Evolutionary conservation across 2,888 invertebrate genomes (phyloP).

Genomic region (Athalia circularis): DNA sequence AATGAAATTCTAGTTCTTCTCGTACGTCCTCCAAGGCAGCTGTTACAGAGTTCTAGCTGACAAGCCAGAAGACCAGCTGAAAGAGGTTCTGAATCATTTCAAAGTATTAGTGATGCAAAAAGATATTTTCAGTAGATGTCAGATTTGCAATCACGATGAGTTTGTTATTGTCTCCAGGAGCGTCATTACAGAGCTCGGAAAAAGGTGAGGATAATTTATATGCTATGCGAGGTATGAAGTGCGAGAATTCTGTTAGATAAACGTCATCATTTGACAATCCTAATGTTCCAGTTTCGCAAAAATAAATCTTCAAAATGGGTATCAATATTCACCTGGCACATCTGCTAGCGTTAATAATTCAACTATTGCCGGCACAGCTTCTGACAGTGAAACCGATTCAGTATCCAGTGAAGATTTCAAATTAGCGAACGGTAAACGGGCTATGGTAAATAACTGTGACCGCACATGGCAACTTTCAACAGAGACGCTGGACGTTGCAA

Average conservation of each 20-base stretch:
- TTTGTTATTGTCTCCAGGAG: slow-evolving; percentile 73
- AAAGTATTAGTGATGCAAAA: slow-evolving; percentile 79
- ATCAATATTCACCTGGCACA: slow-evolving; percentile 22
- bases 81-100: slow-evolving; percentile 81
- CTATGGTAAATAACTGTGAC: slow-evolving; percentile 43
- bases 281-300: slow-evolving; percentile 34
- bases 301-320: slow-evolving; percentile 26
- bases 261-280: neutral
- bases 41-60: slow-evolving; percentile 79
- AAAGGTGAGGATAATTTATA: slow-evolving; percentile 52
- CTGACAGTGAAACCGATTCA: slow-evolving; percentile 10
- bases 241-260: neutral
- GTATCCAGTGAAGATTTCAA: slow-evolving; percentile 32
- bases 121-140: slow-evolving; percentile 85
- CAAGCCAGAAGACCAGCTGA: slow-evolving; percentile 79
- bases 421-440: slow-evolving; percentile 14
- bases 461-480: slow-evolving; percentile 67
- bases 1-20: slow-evolving; percentile 60
- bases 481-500: slow-evolving; percentile 68
- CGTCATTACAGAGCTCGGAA: slow-evolving; percentile 70
- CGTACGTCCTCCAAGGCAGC: slow-evolving; percentile 76
- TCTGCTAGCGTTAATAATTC: slow-evolving; percentile 21
- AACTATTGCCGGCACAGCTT: slow-evolving; percentile 5
- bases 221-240: too few relatives aligned
- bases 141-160: slow-evolving; percentile 75